Conservation (phyloP, 2,797 vertebrate species). For the Anas capensis region DNA sequence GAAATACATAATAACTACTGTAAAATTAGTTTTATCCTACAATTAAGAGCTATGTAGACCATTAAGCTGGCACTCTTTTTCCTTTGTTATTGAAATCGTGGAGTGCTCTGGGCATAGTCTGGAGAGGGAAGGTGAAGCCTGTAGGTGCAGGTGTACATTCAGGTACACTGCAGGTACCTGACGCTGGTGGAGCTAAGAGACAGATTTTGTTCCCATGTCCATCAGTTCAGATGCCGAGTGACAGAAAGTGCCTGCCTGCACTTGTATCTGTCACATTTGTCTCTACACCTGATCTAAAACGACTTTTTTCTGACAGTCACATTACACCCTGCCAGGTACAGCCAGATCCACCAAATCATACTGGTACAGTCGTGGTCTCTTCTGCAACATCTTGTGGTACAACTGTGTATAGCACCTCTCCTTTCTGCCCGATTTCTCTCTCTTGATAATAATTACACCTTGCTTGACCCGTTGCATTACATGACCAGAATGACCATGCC, state of each 20-base stretch:
- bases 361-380: constrained; percentile 50
- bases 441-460: constrained; percentile 29
- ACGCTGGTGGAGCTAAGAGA: background rate
- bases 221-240: background rate
- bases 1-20: background rate
- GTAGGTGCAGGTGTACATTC: background rate
- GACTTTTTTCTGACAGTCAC: constrained; percentile 19
- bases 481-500: constrained; percentile 39
- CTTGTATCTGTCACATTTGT: background rate
- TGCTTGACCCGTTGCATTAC: constrained; percentile 50
- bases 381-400: constrained; percentile 53
- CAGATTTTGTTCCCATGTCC: background rate
- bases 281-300: background rate
- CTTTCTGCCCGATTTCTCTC: constrained; percentile 63
- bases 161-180: background rate
- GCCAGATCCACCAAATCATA: constrained; percentile 52
- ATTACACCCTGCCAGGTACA: constrained; percentile 59
- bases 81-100: background rate
- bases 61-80: background rate
- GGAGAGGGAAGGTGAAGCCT: background rate
- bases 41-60: background rate
- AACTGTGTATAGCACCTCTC: constrained; percentile 51
- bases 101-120: background rate
- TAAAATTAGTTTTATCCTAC: background rate
- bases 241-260: background rate